Percentiles rank a stretch among this genome's conserved stretches.
Conservation (phyloP, 2,797 vertebrate species). For the Thamnophis elegans region DNA sequence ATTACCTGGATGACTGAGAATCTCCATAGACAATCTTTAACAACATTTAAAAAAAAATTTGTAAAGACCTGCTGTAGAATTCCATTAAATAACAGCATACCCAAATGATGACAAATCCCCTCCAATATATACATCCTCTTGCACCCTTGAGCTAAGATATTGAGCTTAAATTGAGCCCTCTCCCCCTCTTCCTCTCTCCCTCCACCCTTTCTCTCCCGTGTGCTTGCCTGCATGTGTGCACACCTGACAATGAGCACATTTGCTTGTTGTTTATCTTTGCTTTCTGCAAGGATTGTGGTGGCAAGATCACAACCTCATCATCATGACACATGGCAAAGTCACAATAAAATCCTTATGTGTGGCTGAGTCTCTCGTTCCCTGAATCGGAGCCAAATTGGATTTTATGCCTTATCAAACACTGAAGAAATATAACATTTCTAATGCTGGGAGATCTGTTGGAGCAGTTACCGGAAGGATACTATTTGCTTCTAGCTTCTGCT, state of each 20-base stretch:
- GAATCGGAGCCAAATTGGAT: neutral
- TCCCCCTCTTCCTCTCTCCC: too few relatives aligned
- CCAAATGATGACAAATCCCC: neutral
- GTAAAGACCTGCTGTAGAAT: neutral
- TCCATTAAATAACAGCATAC: neutral
- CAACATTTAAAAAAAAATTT: neutral
- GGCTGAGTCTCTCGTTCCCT: neutral
- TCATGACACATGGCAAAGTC: neutral
- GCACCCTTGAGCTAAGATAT: neutral
- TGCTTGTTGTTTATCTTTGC: neutral
- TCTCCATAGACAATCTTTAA: too few relatives aligned
- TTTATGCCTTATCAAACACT: neutral
- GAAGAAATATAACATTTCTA: constrained; percentile 18
- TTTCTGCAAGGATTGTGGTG: neutral
- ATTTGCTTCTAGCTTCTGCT: constrained; percentile 54
- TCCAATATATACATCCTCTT: neutral
- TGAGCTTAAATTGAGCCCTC: neutral
- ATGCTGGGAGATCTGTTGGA: constrained; percentile 51
- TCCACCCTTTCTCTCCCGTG: too few relatives aligned
- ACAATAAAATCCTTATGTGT: neutral
- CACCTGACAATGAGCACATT: neutral
- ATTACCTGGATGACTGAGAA: too few relatives aligned
- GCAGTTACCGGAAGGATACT: constrained; percentile 41
- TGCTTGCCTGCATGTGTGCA: neutral
- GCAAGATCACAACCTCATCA: neutral